phyloP scores from a whole-genome alignment of 1,140 invertebrate species.

The Caenorhabditis briggsae region DNA sequence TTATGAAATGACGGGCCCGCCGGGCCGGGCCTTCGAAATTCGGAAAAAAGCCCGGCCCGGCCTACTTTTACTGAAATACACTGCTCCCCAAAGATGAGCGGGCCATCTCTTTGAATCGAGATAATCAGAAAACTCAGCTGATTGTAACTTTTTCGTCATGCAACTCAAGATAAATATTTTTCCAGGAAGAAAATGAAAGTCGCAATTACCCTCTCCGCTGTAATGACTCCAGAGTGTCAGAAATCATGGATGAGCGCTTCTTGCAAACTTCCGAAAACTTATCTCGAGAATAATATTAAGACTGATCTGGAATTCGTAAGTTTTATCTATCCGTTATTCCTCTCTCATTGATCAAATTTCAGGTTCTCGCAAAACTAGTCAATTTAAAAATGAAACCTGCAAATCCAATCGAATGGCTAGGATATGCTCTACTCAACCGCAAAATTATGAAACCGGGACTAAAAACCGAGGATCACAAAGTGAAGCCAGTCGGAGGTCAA shows the following conservation, averaged over 20 bases:
- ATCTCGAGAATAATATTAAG: slow-evolving; percentile 11
- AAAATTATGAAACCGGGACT: neutral
- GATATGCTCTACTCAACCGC: slow-evolving; percentile 3
- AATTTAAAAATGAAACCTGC: slow-evolving; percentile 9
- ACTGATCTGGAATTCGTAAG: neutral
- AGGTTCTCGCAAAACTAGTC: slow-evolving; percentile 1
- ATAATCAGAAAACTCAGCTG: too few relatives aligned
- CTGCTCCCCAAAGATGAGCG: too few relatives aligned
- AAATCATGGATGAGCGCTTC: neutral
- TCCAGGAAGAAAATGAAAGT: neutral
- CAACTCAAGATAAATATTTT: neutral
- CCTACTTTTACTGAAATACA: too few relatives aligned
- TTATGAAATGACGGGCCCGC: too few relatives aligned
- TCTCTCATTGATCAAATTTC: neutral
- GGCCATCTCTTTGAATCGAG: too few relatives aligned
- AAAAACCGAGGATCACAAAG: neutral
- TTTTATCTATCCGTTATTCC: neutral
- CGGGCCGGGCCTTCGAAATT: too few relatives aligned
- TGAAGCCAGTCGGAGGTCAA: neutral
- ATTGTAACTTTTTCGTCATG: too few relatives aligned
- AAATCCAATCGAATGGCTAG: slow-evolving; percentile 10
- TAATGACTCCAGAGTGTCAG: neutral
- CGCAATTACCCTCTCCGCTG: neutral
- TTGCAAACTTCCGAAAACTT: neutral
- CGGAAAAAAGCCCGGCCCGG: too few relatives aligned